Base-by-base conservation (phyloP, 2,113 vertebrate genomes). In the Microtus ochrogaster region DNA sequence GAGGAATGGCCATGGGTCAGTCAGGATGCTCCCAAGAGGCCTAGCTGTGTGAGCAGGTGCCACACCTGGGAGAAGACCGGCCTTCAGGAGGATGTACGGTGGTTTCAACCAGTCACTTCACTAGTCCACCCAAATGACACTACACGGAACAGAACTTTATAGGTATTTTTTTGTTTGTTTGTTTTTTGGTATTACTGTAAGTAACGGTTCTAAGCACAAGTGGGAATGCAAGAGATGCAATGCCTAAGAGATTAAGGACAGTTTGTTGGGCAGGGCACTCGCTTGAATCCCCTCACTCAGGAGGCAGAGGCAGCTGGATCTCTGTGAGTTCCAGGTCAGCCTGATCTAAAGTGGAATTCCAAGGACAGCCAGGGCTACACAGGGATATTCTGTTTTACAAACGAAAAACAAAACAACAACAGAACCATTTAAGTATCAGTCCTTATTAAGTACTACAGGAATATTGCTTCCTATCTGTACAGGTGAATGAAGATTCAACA, bases 391-490 rank as follows among this genome's bases (percentile, higher is more conserved):
- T 30, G 81, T 17, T 41, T 83, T 26, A 83, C n/a, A 63, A 61
- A 39, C 12, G 58, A 61, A 82, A 24, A 83, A 39, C 79, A 82
- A 82, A 82, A 65, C 16, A 33, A 77, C 41, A 76, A 55, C 28
- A 36, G n/a, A n/a, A 81, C 39, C 47, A 92, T 82, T 44, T 83
- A 36, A 84, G 30, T 92, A 76, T 77, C 61, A 92, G 78, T 91
- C 47, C 81, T 79, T 70, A 52, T 6, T 49, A 39, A 89, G 58
- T 65, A 74, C 33, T 39, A 89, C 39, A 82, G 52, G 41, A 79
- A 78, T 79, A 83, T 65, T 81, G 82, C 39, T 41, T 91, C 44
- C 63, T 90, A 55, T 39, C 73, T 58, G 58, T 65, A 65, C 58
- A 44, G 58, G 39, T 44, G 63, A 47, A 70, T 72, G 41, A 95